phyloP scores from a whole-genome alignment of 2,797 vertebrate species.

The Mus minutoides region DNA sequence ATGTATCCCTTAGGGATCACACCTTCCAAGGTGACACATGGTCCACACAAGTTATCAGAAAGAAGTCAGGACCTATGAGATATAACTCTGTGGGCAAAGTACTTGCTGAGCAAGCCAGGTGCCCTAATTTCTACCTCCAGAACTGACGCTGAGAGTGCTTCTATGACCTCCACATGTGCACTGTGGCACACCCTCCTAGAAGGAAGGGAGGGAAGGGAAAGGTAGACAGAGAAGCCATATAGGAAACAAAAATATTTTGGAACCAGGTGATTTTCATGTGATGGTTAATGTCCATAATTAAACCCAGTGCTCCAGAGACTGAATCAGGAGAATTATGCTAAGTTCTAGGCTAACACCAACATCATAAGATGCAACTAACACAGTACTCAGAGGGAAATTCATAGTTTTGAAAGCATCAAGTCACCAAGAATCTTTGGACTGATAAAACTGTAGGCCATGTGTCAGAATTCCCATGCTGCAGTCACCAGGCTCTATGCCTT shows the following conservation, averaged over 20 bases:
- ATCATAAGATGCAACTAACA: neutral
- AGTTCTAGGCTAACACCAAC: neutral
- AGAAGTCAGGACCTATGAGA: neutral
- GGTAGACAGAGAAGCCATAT: neutral
- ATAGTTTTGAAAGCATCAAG: neutral
- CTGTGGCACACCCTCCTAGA: neutral
- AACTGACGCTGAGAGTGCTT: neutral
- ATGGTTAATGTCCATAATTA: neutral
- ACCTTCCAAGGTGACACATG: neutral
- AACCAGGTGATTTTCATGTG: neutral
- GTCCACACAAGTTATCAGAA: neutral
- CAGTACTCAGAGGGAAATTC: neutral
- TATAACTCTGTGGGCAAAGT: neutral
- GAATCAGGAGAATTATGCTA: neutral
- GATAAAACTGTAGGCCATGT: accelerated
- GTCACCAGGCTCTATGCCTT: neutral
- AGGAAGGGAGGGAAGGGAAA: neutral
- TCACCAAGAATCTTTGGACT: neutral
- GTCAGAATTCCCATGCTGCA: neutral
- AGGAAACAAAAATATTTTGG: neutral
- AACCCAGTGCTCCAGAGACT: neutral
- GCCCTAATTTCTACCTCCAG: neutral
- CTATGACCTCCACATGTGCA: neutral
- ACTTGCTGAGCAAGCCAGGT: neutral
- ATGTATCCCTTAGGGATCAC: neutral